Base-by-base conservation (phyloP, 1,140 invertebrate genomes). In the Nomia melanderi region DNA sequence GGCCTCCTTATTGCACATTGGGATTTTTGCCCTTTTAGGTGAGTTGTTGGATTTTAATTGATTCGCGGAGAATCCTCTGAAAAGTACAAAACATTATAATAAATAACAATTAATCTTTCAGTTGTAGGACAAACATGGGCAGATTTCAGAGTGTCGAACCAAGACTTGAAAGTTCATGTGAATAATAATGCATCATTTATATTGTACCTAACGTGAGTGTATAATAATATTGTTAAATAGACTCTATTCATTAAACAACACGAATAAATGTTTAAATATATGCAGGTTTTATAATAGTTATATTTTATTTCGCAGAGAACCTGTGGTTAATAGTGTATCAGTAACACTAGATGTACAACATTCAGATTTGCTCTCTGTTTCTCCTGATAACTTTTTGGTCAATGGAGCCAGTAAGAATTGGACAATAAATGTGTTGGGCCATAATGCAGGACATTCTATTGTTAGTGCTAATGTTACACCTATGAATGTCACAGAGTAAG, bases 371-470 rank as follows among this genome's bases (percentile, higher is more conserved):
- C 57, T 91, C 14, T 82, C 73, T 67, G 74, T 72, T 29, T 47
- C 82, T 0, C 89, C 90, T 27, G 20, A 77, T 20, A 82, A 77
- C 73, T 78, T 91, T 76, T 78, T 20, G 53, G 73, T 87, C 53
- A 27, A 57, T 50, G 47, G 63, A 27, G 41, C 39, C 14, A 47
- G 23, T 70, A 69, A 36, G 11, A 0, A 89, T 31, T 92, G 93
- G 83, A 90, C 92, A 54, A 92, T 95, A 72, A 89, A 89, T 75
- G 91, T 95, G 44, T 92, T 92, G 20, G 94, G 94, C 25, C 88
- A 93, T 2, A 92, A 88, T 44, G 93, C 94, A 8, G 95, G 95
- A 70, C 93, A 93, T 77, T 92, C 94, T 0, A 91, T 93, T 47
- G 87, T 95, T 14, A 93, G 90, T 12, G 92, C 93, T 63, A 93